phyloP scores from a whole-genome alignment of 2,113 vertebrate genomes.

The Ploceus nigricollis region DNA sequence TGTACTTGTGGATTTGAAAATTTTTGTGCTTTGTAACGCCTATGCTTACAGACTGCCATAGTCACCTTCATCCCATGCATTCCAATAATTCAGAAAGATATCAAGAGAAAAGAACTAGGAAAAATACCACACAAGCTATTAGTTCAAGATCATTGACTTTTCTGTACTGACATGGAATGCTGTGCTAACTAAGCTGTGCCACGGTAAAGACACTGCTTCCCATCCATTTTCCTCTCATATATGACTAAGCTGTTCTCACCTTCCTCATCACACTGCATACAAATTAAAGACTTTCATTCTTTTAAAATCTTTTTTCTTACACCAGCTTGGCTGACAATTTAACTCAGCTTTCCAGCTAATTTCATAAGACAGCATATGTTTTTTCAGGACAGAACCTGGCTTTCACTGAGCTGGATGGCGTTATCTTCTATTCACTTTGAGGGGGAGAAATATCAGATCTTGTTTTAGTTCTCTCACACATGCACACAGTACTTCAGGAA shows the following conservation, averaged over 20 bases:
- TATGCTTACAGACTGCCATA: background rate
- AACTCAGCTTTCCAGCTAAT: slow-evolving; percentile 16
- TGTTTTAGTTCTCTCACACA: slow-evolving; percentile 33
- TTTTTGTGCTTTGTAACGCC: background rate
- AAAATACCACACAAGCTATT: background rate
- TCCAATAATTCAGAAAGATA: background rate
- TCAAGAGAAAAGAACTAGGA: background rate
- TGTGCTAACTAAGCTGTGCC: background rate
- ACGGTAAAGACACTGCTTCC: background rate
- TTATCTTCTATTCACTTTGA: background rate
- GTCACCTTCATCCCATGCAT: background rate
- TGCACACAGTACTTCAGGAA: slow-evolving; percentile 18
- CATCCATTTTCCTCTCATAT: background rate
- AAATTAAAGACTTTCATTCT: slow-evolving; percentile 8
- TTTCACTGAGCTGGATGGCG: background rate
- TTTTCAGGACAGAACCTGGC: background rate
- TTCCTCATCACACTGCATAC: background rate
- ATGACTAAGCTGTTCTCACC: slow-evolving; percentile 30
- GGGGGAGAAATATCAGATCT: background rate
- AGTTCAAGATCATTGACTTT: background rate
- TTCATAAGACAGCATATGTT: slow-evolving; percentile 23
- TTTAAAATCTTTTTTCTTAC: background rate
- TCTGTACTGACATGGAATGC: background rate
- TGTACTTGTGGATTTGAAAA: background rate
- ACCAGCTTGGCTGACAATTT: slow-evolving; percentile 31